These are phyloP conservation scores for Delia radicum DNA, from an alignment of 1,140 invertebrate genomes.

Conservation along the genomic window DNA sequence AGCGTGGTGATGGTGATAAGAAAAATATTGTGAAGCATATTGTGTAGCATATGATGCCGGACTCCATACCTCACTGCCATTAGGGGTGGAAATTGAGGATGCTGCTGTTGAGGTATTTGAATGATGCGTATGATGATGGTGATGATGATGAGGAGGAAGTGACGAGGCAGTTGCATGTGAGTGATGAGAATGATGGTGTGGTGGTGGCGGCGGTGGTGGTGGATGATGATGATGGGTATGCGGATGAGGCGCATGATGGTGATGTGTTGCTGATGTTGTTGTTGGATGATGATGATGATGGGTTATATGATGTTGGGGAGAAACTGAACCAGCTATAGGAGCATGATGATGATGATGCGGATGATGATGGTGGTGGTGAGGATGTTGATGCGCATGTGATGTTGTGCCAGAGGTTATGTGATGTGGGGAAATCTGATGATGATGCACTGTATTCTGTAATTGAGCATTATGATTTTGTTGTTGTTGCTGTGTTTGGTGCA, in stretches of 20 bases:
- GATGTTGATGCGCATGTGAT: conserved; percentile 16
- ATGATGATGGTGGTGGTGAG: background rate
- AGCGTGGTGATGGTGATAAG: conserved; percentile 35
- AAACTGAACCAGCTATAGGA: background rate
- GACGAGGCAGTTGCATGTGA: conserved; percentile 21
- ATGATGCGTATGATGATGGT: background rate
- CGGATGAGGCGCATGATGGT: conserved; percentile 11
- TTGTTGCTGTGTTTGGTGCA: conserved; percentile 4
- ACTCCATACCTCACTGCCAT: conserved; percentile 56
- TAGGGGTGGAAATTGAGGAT: conserved; percentile 14
- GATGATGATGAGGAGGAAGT: conserved; percentile 31
- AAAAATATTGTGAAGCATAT: conserved; percentile 51
- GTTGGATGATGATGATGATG: conserved; percentile 25
- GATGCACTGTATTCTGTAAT: conserved; percentile 15
- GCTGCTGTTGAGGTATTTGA: background rate
- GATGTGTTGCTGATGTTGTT: conserved; percentile 18
- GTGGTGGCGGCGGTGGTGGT: background rate
- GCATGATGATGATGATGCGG: conserved; percentile 17
- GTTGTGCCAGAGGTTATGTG: background rate
- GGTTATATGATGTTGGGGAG: background rate
- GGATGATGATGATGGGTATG: conserved; percentile 23
- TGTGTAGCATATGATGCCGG: conserved; percentile 56
- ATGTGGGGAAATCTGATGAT: conserved; percentile 20
- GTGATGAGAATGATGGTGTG: conserved; percentile 26
- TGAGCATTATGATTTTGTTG: background rate